Base-by-base conservation (phyloP, 2,113 vertebrate genomes). In the Lichenostomus cassidix region DNA sequence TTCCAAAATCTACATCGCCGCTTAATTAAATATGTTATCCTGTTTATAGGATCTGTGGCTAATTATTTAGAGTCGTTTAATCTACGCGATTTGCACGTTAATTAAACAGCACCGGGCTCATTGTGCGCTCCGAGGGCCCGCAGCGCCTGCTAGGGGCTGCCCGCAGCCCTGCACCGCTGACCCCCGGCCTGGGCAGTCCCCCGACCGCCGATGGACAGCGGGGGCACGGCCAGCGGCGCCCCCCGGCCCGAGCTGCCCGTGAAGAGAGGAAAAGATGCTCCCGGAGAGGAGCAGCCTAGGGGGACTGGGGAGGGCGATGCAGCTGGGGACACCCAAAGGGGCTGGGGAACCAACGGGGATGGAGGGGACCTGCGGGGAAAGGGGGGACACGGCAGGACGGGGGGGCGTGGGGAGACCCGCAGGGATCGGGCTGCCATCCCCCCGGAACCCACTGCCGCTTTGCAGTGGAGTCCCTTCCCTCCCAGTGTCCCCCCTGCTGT, bases 51-150 rank as follows among this genome's bases (percentile, higher is more conserved):
- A 98, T 98, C 98, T 98, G 97, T 97, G 98, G 98, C 98, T 99
- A 99, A 99, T 99, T 99, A 99, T 98, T 98, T 98, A 98, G 98
- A 98, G 98, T 99, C 98, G 98, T 99, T 99, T 99, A 99, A 99
- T 98, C 98, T 98, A 98, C 98, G 98, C 98, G 98, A 99, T 99
- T 99, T 99, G 98, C 99, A 98, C 98, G 98, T 98, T 99, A 99
- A 99, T 99, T 98, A 99, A 99, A 98, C 98, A 98, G 98, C 98
- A 96, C 81, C 91, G 96, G 96, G 95, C 96, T 96, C 95, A 86
- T 95, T 97, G 96, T 97, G 97, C 91, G 83, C 60, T 90, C 93
- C 71, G 95, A 98, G 94, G 97, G 87, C 96, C 71, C 78, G 95
- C 97, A 98, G 98, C 98, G 98, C 98, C 98, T 65, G 96, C 98